A percentile compares a stretch with the other conserved stretches of the same genome.
Conservation (phyloP, 64 coral and sea anemone genomes). For the Cladopsammia gracilis region DNA sequence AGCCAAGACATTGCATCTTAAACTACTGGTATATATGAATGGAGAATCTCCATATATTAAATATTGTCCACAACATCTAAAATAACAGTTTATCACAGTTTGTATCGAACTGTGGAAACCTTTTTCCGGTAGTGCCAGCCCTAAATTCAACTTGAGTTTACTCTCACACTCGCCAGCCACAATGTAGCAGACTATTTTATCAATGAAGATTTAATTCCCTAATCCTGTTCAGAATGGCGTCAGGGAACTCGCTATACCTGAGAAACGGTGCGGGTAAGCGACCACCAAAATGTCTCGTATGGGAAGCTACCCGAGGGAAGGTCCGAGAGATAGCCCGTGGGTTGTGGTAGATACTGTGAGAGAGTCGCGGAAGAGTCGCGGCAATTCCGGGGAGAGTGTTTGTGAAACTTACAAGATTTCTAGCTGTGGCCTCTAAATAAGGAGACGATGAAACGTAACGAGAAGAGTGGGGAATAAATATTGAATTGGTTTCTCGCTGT, state of each 20-base stretch:
- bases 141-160: too few relatives aligned
- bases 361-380: not conserved
- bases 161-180: too few relatives aligned
- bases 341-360: not conserved
- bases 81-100: too few relatives aligned
- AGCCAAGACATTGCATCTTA: too few relatives aligned
- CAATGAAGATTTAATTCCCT: not conserved
- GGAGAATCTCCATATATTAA: too few relatives aligned
- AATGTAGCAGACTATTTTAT: not conserved
- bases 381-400: not conserved
- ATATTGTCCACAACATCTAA: too few relatives aligned
- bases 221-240: slow-evolving; percentile 26
- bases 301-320: not conserved
- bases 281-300: not conserved
- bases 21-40: too few relatives aligned
- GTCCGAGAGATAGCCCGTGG: not conserved
- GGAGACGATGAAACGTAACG: not conserved
- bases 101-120: too few relatives aligned
- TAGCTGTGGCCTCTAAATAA: not conserved
- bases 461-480: not conserved
- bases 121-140: too few relatives aligned
- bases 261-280: not conserved
- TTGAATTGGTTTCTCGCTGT: not conserved
- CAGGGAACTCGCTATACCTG: not conserved
- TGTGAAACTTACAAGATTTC: not conserved